These are phyloP conservation scores for Heteromurus nitidus DNA, from an alignment of 2,888 invertebrate genomes.

Conservation along the genomic window DNA sequence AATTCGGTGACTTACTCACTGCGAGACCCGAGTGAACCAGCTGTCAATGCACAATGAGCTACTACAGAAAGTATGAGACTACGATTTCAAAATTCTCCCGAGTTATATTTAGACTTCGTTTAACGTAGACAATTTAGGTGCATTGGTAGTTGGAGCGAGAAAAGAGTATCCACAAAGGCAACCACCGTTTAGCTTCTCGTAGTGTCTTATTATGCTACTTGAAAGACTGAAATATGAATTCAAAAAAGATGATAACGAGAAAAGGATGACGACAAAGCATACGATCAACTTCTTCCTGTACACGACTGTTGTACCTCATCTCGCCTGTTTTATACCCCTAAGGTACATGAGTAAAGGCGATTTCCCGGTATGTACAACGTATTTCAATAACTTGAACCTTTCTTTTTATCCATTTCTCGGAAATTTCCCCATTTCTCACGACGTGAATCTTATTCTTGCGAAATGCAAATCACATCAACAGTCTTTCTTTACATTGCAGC, in stretches of 20 bases:
- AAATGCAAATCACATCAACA: too few relatives aligned
- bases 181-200: constrained; percentile 48
- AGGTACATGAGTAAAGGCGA: too few relatives aligned
- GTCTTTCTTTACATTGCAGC: too few relatives aligned
- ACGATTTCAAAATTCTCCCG: constrained; percentile 46
- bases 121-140: constrained; percentile 6
- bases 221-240: constrained; percentile 30
- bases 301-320: background rate
- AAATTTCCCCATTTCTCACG: too few relatives aligned
- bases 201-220: constrained; percentile 22
- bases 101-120: constrained; percentile 60
- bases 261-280: constrained; percentile 25
- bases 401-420: background rate
- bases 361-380: too few relatives aligned
- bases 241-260: constrained; percentile 51
- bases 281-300: background rate
- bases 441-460: too few relatives aligned
- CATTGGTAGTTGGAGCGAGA: background rate
- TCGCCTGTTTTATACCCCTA: background rate
- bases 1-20: constrained; percentile 23
- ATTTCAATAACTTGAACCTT: background rate
- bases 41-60: constrained; percentile 55
- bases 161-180: constrained; percentile 19
- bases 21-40: constrained; percentile 14
- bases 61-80: constrained; percentile 12